Conservation (phyloP, 2,888 invertebrate genomes). For the Acrocyrtus sp. region DNA sequence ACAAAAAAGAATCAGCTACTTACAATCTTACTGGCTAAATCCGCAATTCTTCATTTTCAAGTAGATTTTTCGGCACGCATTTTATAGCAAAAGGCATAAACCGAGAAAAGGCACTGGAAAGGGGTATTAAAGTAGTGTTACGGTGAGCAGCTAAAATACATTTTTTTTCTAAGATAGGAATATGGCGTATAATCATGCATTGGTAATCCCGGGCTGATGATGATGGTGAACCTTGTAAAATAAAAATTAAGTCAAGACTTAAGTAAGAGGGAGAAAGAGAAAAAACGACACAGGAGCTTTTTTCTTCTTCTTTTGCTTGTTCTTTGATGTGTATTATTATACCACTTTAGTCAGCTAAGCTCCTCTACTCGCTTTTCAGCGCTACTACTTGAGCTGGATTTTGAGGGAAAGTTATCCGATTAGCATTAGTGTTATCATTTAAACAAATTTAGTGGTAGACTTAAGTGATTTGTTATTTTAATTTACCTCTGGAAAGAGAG, state of each 20-base stretch:
- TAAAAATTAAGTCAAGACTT: slow-evolving; percentile 46
- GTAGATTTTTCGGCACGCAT: too few species aligned
- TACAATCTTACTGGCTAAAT: slow-evolving; percentile 13
- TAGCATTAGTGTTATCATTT: slow-evolving; percentile 54
- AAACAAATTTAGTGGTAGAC: slow-evolving; percentile 50
- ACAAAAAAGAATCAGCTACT: slow-evolving; percentile 16
- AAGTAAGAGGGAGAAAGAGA: slow-evolving; percentile 4
- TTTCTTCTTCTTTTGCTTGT: slow-evolving; percentile 1
- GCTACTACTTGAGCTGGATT: slow-evolving; percentile 45
- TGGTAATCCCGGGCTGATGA: slow-evolving; percentile 34
- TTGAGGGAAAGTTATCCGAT: slow-evolving; percentile 53
- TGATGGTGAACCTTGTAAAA: slow-evolving; percentile 48
- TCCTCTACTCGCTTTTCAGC: slow-evolving; percentile 24
- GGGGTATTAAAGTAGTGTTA: too few species aligned
- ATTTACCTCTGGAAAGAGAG: slow-evolving; percentile 46
- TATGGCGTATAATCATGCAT: slow-evolving; percentile 29
- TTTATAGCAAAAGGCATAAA: too few species aligned
- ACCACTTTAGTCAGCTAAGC: slow-evolving; percentile 22
- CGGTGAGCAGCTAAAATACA: too few species aligned
- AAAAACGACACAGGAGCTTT: slow-evolving; percentile 9
- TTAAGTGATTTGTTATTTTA: slow-evolving; percentile 48
- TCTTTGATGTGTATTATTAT: neutral
- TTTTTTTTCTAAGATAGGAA: neutral
- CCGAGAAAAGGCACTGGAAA: too few species aligned
- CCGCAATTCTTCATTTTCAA: slow-evolving; percentile 26